Evolutionary conservation across 2,797 vertebrate genomes (phyloP), one percentile per base, ranked within the genome.

Genomic region (Sebastes hubbsi): DNA sequence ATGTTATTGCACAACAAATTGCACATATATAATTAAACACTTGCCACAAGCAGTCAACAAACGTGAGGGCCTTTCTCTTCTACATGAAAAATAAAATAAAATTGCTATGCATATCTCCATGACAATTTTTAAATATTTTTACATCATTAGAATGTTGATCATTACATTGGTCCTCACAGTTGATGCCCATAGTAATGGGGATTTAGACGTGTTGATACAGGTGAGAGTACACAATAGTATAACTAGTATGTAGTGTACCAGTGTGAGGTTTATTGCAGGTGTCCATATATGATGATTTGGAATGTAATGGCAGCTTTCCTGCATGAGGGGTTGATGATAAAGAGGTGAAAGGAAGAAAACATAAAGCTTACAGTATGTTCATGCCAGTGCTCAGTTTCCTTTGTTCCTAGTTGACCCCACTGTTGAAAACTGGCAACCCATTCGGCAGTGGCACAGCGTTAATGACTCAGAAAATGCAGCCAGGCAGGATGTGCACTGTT

Each of bases 401-500:
- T 83, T 81, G 75, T 88, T 85, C 49, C 76, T 38, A 55, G 78
- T 80, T 92, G 86, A 91, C 82, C 91, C 38, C 68, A 62, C 81
- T 89, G 87, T 78, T 84, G 83, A 75, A 76, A 87, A 87, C 79
- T 65, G 75, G 75, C 69, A 85, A 89, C 87, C 85, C 46, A 42
- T 84, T 95, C 76, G 71, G 73, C 85, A 79, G 83, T 84, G 74
- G 83, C 77, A 58, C 87, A 60, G 59, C 70, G 71, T 77, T 95
- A 95, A 95, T 95, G 93, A 94, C 83, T 93, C 85, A 84, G 89
- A 94, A 94, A 93, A 92, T 82, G 75, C 81, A 90, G 85, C 81
- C 87, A 91, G 87, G 87, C 90, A 85, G 83, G 66, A 75, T 82
- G 65, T 87, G 78, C 78, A 66, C 72, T 52, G 77, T 70, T 86